Conservation (phyloP, 1,140 invertebrate species). For the Heterodera schachtii region DNA sequence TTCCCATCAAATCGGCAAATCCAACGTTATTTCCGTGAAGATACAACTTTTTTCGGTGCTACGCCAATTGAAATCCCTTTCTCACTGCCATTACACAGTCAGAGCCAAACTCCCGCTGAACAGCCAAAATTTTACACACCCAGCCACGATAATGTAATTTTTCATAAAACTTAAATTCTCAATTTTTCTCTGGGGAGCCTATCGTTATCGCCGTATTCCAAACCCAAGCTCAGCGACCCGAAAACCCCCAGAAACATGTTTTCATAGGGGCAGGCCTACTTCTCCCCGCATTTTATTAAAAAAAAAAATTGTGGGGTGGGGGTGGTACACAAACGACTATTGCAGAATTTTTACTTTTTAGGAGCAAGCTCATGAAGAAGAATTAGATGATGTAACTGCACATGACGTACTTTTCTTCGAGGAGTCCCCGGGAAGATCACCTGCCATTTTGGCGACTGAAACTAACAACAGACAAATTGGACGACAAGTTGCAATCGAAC, state of each 20-base stretch:
- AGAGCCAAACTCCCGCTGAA: not conserved
- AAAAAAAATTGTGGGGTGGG: no score
- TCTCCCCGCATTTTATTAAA: no score
- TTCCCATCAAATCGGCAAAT: conserved; percentile 20
- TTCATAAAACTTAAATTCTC: not conserved
- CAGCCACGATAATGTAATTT: not conserved
- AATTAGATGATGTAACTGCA: not conserved
- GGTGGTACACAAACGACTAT: no score
- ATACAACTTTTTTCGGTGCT: not conserved
- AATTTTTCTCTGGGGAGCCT: no score
- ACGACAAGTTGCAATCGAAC: conserved; percentile 1
- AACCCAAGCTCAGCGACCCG: no score
- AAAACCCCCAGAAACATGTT: no score
- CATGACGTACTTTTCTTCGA: not conserved
- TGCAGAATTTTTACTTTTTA: not conserved
- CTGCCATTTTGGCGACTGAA: not conserved
- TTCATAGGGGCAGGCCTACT: no score
- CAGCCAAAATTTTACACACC: conserved; percentile 9
- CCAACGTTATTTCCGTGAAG: not conserved
- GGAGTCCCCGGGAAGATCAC: not conserved
- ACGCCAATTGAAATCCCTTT: conserved; percentile 1
- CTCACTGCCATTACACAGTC: not conserved
- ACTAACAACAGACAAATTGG: not conserved
- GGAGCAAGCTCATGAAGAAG: not conserved
- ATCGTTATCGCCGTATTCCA: no score